Percentiles rank a stretch among this genome's conserved stretches.
Conservation (phyloP, 30 jellyfish, hydroid and myxozoan genomes). For the Aurelia coerulea region DNA sequence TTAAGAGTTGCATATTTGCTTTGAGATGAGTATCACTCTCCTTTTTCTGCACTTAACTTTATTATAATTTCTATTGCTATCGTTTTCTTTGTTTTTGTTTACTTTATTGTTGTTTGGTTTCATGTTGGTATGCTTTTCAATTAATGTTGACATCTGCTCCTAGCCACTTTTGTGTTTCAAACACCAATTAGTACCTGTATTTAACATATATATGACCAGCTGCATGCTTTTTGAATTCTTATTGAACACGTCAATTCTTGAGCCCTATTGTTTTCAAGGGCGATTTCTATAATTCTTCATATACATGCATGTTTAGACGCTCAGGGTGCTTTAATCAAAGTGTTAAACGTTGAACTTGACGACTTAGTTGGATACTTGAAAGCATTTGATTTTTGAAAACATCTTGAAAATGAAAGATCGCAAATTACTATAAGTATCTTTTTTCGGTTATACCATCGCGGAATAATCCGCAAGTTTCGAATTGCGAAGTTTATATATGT, state of each 20-base stretch:
- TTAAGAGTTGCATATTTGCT: no score
- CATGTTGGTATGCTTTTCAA: not conserved
- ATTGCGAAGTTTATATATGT: not conserved
- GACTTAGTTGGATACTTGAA: no score
- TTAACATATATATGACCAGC: constrained; percentile 1
- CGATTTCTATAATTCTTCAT: no score
- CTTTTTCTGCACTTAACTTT: no score
- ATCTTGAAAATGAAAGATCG: no score
- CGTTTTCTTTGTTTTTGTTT: not conserved
- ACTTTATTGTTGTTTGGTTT: not conserved
- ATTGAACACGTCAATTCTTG: constrained; percentile 1
- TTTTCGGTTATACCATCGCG: not conserved
- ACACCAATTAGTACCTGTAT: constrained; percentile 3
- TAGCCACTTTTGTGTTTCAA: not conserved
- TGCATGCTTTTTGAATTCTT: constrained; percentile 5
- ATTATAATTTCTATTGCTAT: no score
- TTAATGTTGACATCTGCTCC: not conserved
- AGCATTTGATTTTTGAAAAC: no score
- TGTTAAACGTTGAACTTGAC: no score
- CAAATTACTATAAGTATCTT: no score
- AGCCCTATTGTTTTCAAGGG: not conserved
- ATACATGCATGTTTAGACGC: no score
- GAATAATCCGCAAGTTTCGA: not conserved
- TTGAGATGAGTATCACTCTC: no score
- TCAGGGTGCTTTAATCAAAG: no score